Evolutionary conservation across 2,888 invertebrate genomes (phyloP).

Genomic region (Alviniconcha strummeri): DNA sequence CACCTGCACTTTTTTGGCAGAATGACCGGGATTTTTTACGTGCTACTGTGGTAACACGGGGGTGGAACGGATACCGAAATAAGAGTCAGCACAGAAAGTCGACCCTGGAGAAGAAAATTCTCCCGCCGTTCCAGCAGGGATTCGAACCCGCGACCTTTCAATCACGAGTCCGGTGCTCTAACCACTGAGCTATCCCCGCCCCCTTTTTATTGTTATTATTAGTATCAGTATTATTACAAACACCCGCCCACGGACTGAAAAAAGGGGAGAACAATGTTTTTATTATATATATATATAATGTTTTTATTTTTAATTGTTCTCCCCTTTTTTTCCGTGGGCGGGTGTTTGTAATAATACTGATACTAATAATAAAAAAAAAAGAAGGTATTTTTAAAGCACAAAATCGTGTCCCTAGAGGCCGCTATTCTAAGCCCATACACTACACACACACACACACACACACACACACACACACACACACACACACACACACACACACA

Average conservation of each 20-base stretch:
- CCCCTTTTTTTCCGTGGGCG: background rate
- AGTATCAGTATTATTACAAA: background rate
- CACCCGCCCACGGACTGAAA: background rate
- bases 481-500: background rate
- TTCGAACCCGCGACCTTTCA: too few species aligned
- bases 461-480: background rate
- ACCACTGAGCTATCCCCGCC: too few species aligned
- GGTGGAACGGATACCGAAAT: too few species aligned
- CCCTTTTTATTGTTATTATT: background rate
- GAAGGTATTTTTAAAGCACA: background rate
- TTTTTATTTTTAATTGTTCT: too few species aligned
- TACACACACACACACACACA: background rate
- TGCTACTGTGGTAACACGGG: too few species aligned
- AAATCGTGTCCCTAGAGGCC: background rate
- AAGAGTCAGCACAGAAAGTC: too few species aligned
- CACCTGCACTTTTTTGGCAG: too few species aligned
- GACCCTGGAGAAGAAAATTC: too few species aligned
- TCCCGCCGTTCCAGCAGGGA: too few species aligned
- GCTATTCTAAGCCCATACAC: background rate
- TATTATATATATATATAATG: background rate
- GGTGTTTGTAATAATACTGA: background rate
- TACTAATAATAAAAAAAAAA: background rate
- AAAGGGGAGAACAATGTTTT: too few species aligned
- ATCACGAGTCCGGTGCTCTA: too few species aligned
- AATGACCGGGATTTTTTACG: too few species aligned